Evolutionary conservation across 2,797 vertebrate species (phyloP), one percentile per base, ranked within the genome.

Genomic region (Sphenopsis melanotis): DNA sequence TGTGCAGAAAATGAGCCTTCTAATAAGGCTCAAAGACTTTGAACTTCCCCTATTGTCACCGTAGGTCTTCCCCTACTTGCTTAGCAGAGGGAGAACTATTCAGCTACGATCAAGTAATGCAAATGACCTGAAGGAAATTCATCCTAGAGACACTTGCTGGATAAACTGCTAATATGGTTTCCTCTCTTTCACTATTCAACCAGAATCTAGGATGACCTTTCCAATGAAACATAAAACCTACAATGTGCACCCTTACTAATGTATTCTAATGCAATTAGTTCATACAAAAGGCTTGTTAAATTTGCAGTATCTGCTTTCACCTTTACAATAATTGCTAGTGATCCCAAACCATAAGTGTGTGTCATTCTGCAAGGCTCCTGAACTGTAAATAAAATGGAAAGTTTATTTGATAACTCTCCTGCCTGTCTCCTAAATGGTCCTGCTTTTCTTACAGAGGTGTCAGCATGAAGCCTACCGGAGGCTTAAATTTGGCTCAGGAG

Each of bases 251-350:
- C 98, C 98, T 98, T 97, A 97, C 98, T 98, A 98, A 98, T 98
- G 98, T 98, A 99, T 98, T 99, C 98, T 98, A 98, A 98, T 98
- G 98, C 98, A 99, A 99, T 99, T 99, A 99, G 98, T 97, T 98
- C 98, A 98, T 98, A 99, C 98, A 99, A 99, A 99, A 98, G 98
- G 96, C 98, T 98, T 98, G 98, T 99, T 99, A 99, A 99, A 98
- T 98, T 98, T 98, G 98, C 97, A 98, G 95, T 94, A 96, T 97
- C 95, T 97, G 90, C 92, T 97, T 98, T 97, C 96, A 97, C 95
- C 92, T 98, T 97, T 97, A 91, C 94, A 95, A 97, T 97, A 97
- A 97, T 97, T 97, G 96, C 92, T 96, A 93, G 90, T 96, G 96
- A 95, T 96, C 95, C 90, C 89, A 97, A 94, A 97, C 91, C 77